phyloP scores from a whole-genome alignment of 2,888 invertebrate genomes.

The Schrankia costaestrigalis region DNA sequence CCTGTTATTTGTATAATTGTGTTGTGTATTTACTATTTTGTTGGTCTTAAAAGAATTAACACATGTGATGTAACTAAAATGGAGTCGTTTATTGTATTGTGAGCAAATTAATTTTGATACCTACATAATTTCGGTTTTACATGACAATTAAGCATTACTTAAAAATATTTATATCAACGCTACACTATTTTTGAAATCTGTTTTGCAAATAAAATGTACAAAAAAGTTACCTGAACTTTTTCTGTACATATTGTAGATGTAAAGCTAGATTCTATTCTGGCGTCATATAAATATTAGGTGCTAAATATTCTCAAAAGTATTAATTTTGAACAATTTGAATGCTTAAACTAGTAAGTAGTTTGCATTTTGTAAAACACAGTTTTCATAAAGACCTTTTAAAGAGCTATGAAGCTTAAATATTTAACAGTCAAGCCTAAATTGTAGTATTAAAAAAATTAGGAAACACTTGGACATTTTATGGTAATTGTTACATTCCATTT shows the following conservation, averaged over 20 bases:
- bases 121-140: no score
- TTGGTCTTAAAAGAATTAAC: no score
- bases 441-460: conserved; percentile 1
- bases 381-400: no score
- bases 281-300: conserved; percentile 48
- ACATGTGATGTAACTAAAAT: no score
- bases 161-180: no score
- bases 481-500: conserved; percentile 50
- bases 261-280: conserved; percentile 39
- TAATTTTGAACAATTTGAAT: conserved; percentile 14
- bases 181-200: neutral
- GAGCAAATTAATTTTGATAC: no score
- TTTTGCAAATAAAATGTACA: conserved; percentile 45
- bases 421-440: no score
- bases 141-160: no score
- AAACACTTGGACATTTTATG: conserved; percentile 21
- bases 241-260: conserved; percentile 44
- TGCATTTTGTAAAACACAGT: conserved; percentile 4
- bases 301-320: conserved; percentile 41
- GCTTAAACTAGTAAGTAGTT: conserved; percentile 9
- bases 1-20: conserved; percentile 60
- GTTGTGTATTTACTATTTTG: conserved; percentile 35
- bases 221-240: conserved; percentile 70
- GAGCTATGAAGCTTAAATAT: no score
- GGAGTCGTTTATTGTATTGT: no score